Evolutionary conservation across 2,888 invertebrate genomes (phyloP), one percentile per base, ranked within the genome.

Genomic region (Drosophila mettleri): DNA sequence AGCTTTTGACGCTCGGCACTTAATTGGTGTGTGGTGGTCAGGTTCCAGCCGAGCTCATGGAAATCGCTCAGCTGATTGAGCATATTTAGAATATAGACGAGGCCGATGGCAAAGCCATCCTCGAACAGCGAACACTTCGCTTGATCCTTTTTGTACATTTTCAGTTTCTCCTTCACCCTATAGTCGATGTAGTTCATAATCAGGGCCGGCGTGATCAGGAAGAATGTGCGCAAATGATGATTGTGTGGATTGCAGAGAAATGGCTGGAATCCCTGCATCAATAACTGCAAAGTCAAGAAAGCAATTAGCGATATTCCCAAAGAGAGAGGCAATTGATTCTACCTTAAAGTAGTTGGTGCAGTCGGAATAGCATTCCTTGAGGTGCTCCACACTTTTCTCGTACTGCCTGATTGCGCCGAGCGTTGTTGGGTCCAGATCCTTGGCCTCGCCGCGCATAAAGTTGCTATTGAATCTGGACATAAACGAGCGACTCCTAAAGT

Each of bases 101-200:
- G 93, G 90, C 99, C 99, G 95, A 99, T 97, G 5, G 98, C 97
- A 93, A 99, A 99, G 14, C 99, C 99, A 92, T 99, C 99, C 92
- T 99, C 99, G 12, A 98, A 98, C 90, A 99, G 98, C 1, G 97
- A 95, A 51, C 97, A 96, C 14, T 97, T 97, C 14, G 88, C 67
- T 24, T 88, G 90, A 65, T 92, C 91, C 90, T 97, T 98, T 91
- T 98, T 98, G 69, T 95, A 96, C 92, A 99, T 95, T 92, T 97
- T 97, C 88, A 99, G 98, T 91, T 98, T 98, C 72, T 97, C 96
- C 46, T 96, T 94, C 70, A 99, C 95, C 82, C 98, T 96, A 91
- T 99, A 96, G 89, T 99, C 98, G 22, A 99, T 95, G 93, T 97
- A 99, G 92, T 98, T 99, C 64, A 99, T 94, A 1, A 98, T 98